Evolutionary conservation across 2,797 vertebrate species (phyloP).

Genomic region (Diplodus puntazzo): DNA sequence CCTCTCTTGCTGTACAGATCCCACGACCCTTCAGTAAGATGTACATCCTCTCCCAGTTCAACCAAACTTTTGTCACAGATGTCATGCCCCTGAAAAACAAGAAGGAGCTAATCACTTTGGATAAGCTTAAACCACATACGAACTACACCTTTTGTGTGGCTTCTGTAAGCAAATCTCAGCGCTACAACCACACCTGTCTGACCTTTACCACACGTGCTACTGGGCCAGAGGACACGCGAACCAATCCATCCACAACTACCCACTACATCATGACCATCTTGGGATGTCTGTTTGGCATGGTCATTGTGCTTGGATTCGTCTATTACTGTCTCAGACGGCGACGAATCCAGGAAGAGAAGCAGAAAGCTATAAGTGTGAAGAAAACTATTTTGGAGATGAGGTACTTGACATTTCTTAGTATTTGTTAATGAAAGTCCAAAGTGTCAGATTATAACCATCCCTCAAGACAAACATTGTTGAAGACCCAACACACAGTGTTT

Average conservation of each 20-base stretch:
- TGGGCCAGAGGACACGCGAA: slow-evolving; percentile 85
- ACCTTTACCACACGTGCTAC: slow-evolving; percentile 92
- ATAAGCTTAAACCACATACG: slow-evolving; percentile 92
- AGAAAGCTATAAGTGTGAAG: slow-evolving; percentile 97
- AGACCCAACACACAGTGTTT: not conserved
- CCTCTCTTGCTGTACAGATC: slow-evolving; percentile 93
- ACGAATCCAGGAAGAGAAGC: slow-evolving; percentile 94
- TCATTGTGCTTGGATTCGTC: slow-evolving; percentile 95
- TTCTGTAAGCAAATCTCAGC: slow-evolving; percentile 93
- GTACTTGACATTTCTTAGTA: slow-evolving; percentile 76
- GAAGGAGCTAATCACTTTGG: slow-evolving; percentile 91
- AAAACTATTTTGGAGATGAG: slow-evolving; percentile 99
- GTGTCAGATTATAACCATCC: too few relatives aligned
- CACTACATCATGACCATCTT: slow-evolving; percentile 99
- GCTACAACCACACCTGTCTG: slow-evolving; percentile 96
- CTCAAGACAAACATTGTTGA: not conserved
- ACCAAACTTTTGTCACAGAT: slow-evolving; percentile 91
- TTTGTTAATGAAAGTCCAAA: not conserved
- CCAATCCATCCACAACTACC: slow-evolving; percentile 94
- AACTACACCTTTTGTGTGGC: slow-evolving; percentile 97
- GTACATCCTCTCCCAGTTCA: slow-evolving; percentile 96
- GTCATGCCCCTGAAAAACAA: slow-evolving; percentile 93
- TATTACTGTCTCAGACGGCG: slow-evolving; percentile 95
- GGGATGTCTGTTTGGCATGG: slow-evolving; percentile 98
- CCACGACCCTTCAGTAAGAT: slow-evolving; percentile 97